Base-by-base conservation (phyloP, 35 echinoderm and acorn worm species). In the Hemicentrotus pulcherrimus region DNA sequence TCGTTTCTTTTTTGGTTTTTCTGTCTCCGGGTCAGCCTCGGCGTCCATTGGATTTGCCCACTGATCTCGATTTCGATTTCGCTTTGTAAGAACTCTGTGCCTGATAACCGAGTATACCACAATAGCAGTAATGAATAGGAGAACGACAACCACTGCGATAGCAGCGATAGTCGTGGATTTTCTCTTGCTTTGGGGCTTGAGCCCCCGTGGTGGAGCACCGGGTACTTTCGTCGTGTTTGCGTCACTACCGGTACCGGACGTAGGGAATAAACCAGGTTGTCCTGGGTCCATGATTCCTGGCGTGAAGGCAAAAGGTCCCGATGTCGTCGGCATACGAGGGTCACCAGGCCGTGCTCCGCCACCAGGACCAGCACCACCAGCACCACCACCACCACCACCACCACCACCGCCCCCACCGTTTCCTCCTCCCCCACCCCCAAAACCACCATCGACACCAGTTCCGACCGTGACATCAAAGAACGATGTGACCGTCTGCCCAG, bases 11-110 rank as follows among this genome's bases (percentile, higher is more conserved):
- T 14, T 93, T 12, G 46, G 46, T 47, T 93, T 93, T n/a, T 93
- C 91, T 46, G 30, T 31, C 45, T 31, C 9, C n/a, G 48, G 32
- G 32, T 93, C 46, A 13, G 91, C 32, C 30, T 47, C 48, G 7
- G 91, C n/a, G 46, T 93, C 91, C 0, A 52, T 12, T 58, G 45
- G 46, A 28, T 46, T 47, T 14, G 46, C 45, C 16, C 46, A 50
- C 10, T 50, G 48, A 93, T 93, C 30, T 58, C 91, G 46, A 93
- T 93, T 31, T 58, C 91, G 91, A 93, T 93, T 31, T 58, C 91
- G 91, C 48, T 93, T 93, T 31, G 19, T 50, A 32, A 19, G 41
- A 13, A 14, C 91, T 47, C n/a, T 46, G n/a, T 93, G 91, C 28
- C 48, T 47, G 46, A 93, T 11, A 12, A 58, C 31, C 14, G 91